Evolutionary conservation across 2,888 invertebrate genomes (phyloP), one percentile per base, ranked within the genome.

Genomic region (Yponomeuta cagnagella): DNA sequence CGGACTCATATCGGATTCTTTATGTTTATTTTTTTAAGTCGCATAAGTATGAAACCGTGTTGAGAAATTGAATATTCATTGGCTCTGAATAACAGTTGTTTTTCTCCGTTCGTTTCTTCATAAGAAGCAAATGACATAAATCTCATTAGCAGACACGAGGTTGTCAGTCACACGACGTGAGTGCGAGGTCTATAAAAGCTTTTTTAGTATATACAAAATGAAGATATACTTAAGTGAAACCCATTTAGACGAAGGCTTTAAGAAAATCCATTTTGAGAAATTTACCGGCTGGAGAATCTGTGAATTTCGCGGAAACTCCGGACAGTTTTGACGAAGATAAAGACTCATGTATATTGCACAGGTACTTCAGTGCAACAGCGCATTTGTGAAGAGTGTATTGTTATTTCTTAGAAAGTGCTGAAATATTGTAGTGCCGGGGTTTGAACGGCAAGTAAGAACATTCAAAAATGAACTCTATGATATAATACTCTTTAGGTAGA

Each of bases 321-420:
- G 75, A 76, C 78, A 79, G 79, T 81, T 84, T 78, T 79, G 80
- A 84, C 83, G 83, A 85, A 85, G 87, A 88, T 43, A 63, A 70
- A 85, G 85, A 78, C 86, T 85, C 80, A 82, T 85, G 81, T 79
- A 77, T 79, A 80, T 77, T 80, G 80, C 80, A 82, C 81, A 12
- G 52, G 52, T 82, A 84, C 83, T 87, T 86, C 82, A 81, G 79
- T 77, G 79, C 80, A 79, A 81, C 82, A 87, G 85, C 84, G 84
- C 86, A 85, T 82, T 86, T 82, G 80, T 77, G 80, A 81, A 80
- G 80, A 78, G 76, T 79, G 85, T 86, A 88, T 88, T 89, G 90
- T 90, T 90, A 88, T 90, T 90, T 89, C 89, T 87, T 80, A 83
- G 78, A 73, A 80, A 87, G 87, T 82, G 85, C 82, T 90, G 86